phyloP scores from a whole-genome alignment of 1,140 invertebrate species.

The Drosophila bocqueti region DNA sequence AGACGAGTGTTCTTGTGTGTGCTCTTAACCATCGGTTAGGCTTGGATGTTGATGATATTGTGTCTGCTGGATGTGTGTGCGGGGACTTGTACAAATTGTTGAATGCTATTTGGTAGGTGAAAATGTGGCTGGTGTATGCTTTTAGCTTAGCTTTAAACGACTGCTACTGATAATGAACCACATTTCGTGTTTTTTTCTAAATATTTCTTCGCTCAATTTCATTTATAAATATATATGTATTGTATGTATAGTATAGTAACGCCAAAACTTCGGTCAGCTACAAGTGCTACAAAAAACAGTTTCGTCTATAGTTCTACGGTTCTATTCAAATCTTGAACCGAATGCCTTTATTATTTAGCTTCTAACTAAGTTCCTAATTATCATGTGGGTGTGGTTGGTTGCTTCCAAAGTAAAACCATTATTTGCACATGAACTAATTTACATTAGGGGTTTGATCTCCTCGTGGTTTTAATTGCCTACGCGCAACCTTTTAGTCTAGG shows the following conservation, averaged over 20 bases:
- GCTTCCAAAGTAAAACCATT: constrained; percentile 39
- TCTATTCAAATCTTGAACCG: constrained; percentile 37
- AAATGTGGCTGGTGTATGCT: constrained; percentile 38
- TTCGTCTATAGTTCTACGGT: constrained; percentile 33
- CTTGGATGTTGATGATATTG: constrained; percentile 16
- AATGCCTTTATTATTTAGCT: constrained; percentile 16
- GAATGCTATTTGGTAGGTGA: constrained; percentile 10
- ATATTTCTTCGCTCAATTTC: constrained; percentile 37
- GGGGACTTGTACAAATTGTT: constrained; percentile 23
- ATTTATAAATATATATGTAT: constrained; percentile 37
- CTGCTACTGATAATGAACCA: constrained; percentile 72
- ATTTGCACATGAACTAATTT: constrained; percentile 54
- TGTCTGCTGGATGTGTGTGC: constrained; percentile 9
- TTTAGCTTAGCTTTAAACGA: constrained; percentile 58
- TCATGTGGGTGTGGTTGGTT: constrained; percentile 61
- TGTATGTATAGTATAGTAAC: constrained; percentile 43
- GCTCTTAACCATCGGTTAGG: neutral
- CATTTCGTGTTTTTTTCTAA: constrained; percentile 63
- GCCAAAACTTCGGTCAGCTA: constrained; percentile 59
- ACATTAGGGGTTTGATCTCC: constrained; percentile 41
- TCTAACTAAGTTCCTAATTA: constrained; percentile 36
- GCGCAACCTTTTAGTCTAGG: constrained; percentile 61
- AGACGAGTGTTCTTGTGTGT: neutral
- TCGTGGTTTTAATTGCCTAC: constrained; percentile 62
- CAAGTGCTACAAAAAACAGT: constrained; percentile 68